phyloP scores from a whole-genome alignment of 37 sponge, comb jelly and placozoan genomes.

The Halisarca cf. caerulea region DNA sequence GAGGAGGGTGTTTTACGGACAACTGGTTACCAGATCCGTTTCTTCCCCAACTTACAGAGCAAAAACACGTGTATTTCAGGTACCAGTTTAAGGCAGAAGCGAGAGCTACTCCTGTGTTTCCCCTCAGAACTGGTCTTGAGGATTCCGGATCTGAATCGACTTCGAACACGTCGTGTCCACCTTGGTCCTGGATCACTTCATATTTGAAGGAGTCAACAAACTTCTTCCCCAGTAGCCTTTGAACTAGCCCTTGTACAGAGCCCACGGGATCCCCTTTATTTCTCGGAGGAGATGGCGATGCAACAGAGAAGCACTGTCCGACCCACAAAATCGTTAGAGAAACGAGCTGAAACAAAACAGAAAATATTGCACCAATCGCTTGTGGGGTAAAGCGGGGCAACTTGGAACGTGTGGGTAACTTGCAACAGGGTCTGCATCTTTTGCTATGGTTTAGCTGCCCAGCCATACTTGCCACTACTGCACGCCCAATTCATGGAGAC shows the following conservation, averaged over 20 bases:
- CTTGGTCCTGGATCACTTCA: constrained; percentile 6
- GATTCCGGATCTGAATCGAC: constrained; percentile 6
- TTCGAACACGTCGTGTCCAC: constrained; percentile 43
- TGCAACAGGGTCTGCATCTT: too few species aligned
- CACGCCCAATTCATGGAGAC: too few species aligned
- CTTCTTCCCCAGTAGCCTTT: constrained; percentile 37
- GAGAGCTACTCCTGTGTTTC: constrained; percentile 50
- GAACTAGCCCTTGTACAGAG: constrained; percentile 36
- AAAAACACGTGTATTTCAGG: constrained; percentile 37
- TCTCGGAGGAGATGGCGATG: background rate
- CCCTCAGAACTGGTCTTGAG: constrained; percentile 8
- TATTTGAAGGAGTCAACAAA: constrained; percentile 32
- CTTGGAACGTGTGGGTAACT: too few species aligned
- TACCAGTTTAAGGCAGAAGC: constrained; percentile 52
- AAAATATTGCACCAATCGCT: too few species aligned
- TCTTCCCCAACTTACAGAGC: constrained; percentile 35
- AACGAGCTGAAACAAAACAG: background rate
- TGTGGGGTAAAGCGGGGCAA: too few species aligned
- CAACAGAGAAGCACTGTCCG: background rate
- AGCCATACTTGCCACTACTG: too few species aligned
- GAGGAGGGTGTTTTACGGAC: background rate
- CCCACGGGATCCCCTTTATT: background rate
- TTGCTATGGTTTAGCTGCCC: too few species aligned
- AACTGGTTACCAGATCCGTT: constrained; percentile 47
- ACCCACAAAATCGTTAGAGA: background rate